These are phyloP conservation scores for Leptarthrus brevirostris DNA, from an alignment of 2,888 invertebrate genomes.

Conservation along the genomic window DNA sequence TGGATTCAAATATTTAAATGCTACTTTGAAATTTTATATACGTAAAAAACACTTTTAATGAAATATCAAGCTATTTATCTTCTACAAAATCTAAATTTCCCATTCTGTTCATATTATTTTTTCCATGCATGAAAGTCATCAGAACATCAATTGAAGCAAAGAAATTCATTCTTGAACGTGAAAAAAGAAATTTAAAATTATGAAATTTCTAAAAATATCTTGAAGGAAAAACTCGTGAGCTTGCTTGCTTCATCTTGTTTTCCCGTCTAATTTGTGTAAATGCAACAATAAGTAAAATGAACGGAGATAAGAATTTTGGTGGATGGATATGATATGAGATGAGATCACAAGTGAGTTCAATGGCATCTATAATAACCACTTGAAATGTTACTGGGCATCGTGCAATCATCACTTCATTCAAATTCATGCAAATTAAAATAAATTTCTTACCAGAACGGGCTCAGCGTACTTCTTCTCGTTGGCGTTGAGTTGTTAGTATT, in stretches of 20 bases:
- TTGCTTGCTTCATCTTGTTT: not conserved
- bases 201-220: constrained; percentile 24
- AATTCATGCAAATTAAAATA: constrained; percentile 25
- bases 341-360: constrained; percentile 32
- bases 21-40: too few relatives aligned
- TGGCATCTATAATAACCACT: constrained; percentile 25
- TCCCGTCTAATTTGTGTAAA: not conserved
- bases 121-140: too few relatives aligned
- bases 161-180: not conserved
- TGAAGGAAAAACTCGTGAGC: not conserved
- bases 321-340: constrained; percentile 13
- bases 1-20: too few relatives aligned
- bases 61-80: too few relatives aligned
- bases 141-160: not conserved
- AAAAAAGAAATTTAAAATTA: constrained; percentile 28
- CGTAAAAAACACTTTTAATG: too few relatives aligned
- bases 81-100: too few relatives aligned
- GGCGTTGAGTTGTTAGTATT: constrained; percentile 60
- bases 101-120: too few relatives aligned
- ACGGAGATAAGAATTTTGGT: not conserved
- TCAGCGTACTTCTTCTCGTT: constrained; percentile 61
- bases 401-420: constrained; percentile 32
- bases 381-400: not conserved
- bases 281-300: not conserved
- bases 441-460: constrained; percentile 64